Evolutionary conservation across 1,140 invertebrate genomes (phyloP).

Genomic region (Rhysida immarginata): DNA sequence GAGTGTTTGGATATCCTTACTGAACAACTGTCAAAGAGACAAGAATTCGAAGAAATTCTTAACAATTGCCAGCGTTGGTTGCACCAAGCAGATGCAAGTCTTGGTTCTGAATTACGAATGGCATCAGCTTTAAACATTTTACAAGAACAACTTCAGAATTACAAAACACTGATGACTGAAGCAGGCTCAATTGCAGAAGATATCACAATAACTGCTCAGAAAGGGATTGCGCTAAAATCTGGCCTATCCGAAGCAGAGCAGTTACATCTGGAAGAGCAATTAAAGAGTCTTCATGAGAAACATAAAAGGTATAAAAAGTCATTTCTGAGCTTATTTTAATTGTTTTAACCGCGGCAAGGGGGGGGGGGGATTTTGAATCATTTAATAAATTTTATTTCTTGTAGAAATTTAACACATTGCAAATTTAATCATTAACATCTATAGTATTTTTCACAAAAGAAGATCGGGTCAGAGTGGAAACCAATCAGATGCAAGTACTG

Average conservation of each 20-base stretch:
- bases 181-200: slow-evolving; percentile 48
- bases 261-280: slow-evolving; percentile 55
- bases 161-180: slow-evolving; percentile 59
- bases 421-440: too few species aligned
- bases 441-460: too few species aligned
- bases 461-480: too few species aligned
- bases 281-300: slow-evolving; percentile 58
- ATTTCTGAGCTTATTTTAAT: too few species aligned
- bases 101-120: slow-evolving; percentile 54
- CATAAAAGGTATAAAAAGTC: slow-evolving; percentile 33
- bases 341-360: too few species aligned
- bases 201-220: slow-evolving; percentile 54
- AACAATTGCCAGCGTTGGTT: slow-evolving; percentile 69
- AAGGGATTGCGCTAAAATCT: slow-evolving; percentile 60
- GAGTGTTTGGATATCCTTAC: slow-evolving; percentile 38
- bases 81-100: slow-evolving; percentile 68
- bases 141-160: slow-evolving; percentile 69
- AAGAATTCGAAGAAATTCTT: slow-evolving; percentile 60
- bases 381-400: too few species aligned
- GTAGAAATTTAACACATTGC: too few species aligned
- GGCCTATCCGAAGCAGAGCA: slow-evolving; percentile 71
- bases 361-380: too few species aligned
- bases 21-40: slow-evolving; percentile 55
- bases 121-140: slow-evolving; percentile 57
- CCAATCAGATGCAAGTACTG: too few species aligned